A percentile compares a stretch with the other conserved stretches of the same genome.
These are phyloP conservation scores for Potamarius usumacintae DNA, from an alignment of 2,113 vertebrate genomes.

Conservation along the genomic window DNA sequence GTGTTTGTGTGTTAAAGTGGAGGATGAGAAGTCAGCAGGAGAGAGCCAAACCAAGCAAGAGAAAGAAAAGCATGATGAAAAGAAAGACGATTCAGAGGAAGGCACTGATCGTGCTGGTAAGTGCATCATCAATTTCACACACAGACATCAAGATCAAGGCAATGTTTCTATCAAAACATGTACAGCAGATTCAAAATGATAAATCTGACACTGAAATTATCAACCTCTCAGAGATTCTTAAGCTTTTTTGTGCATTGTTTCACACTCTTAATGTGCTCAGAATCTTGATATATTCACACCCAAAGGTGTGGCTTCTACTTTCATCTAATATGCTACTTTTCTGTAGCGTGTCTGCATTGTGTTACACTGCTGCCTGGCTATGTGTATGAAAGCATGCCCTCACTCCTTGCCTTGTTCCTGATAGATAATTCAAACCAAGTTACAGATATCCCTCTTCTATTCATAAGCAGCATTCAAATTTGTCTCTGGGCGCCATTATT, in stretches of 20 bases:
- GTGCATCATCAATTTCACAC: neutral
- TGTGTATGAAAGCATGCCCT: neutral
- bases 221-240: neutral
- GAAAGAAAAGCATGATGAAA: constrained; percentile 22
- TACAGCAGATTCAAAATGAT: neutral
- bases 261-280: neutral
- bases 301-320: neutral
- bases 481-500: constrained; percentile 68
- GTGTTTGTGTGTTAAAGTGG: constrained; percentile 45
- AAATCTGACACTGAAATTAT: neutral
- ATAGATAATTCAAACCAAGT: constrained; percentile 47
- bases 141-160: neutral
- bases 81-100: constrained; percentile 28
- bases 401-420: constrained; percentile 22
- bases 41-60: constrained; percentile 41
- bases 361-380: neutral
- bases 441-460: constrained; percentile 53
- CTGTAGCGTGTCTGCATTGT: neutral
- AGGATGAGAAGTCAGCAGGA: constrained; percentile 14
- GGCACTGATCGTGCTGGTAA: constrained; percentile 22
- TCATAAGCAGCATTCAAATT: constrained; percentile 61
- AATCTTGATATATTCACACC: neutral
- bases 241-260: neutral
- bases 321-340: neutral
- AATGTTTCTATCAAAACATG: no score